Conservation (phyloP, 1,140 invertebrate genomes). For the Zelostemma sp. region DNA sequence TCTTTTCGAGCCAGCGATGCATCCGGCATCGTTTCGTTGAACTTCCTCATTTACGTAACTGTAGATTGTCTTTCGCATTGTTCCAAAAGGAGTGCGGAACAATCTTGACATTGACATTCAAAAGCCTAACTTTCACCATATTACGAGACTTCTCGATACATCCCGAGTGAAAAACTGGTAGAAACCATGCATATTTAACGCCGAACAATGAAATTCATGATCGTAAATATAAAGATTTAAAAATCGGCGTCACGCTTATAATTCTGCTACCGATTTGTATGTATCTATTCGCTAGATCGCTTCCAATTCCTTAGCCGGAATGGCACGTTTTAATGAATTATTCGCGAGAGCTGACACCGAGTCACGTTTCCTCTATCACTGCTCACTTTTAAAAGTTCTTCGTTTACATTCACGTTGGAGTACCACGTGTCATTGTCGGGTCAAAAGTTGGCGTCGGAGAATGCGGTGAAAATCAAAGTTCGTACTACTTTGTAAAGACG, state of each 20-base stretch:
- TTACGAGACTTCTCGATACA: too few species aligned
- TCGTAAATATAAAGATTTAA: not conserved
- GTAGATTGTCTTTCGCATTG: not conserved
- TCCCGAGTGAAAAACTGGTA: not conserved
- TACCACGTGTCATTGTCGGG: constrained; percentile 5
- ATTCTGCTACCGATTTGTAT: not conserved
- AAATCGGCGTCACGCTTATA: not conserved
- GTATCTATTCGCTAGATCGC: not conserved
- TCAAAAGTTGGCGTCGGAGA: not conserved
- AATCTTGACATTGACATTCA: too few species aligned
- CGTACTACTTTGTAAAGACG: too few species aligned
- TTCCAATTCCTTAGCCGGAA: not conserved
- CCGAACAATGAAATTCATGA: not conserved
- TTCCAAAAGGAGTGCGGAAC: too few species aligned
- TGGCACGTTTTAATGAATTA: not conserved
- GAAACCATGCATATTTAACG: too few species aligned
- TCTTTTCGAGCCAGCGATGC: constrained; percentile 22
- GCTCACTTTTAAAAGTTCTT: constrained; percentile 5
- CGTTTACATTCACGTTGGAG: not conserved
- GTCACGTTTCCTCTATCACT: constrained; percentile 10
- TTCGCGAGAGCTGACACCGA: constrained; percentile 1
- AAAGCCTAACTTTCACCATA: too few species aligned
- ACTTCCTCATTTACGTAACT: not conserved
- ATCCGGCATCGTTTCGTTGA: constrained; percentile 6
- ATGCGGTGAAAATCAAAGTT: too few species aligned